These are phyloP conservation scores for Galerucella pusilla DNA, from an alignment of 2,888 invertebrate species.

Conservation along the genomic window DNA sequence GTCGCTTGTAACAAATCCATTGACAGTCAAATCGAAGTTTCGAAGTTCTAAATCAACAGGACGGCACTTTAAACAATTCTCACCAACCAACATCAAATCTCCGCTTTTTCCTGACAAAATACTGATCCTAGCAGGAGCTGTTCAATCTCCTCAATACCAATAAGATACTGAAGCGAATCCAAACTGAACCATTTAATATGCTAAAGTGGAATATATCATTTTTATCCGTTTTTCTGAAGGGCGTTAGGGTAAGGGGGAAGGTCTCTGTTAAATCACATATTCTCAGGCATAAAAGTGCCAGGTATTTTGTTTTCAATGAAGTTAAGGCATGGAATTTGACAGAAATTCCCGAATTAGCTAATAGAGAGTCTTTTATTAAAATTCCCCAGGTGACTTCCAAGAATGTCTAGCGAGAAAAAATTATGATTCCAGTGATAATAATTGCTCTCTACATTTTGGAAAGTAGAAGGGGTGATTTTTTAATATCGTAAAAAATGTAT, in stretches of 20 bases:
- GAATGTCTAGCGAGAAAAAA: not conserved
- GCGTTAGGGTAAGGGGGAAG: not conserved
- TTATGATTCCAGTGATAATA: not conserved
- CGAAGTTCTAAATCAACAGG: too few species aligned
- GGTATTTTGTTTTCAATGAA: not conserved
- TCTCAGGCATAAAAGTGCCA: not conserved
- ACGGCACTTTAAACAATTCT: too few species aligned
- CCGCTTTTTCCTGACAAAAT: too few species aligned
- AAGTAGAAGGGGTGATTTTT: not conserved
- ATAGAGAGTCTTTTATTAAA: not conserved
- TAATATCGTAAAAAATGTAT: not conserved
- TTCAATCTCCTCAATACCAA: too few species aligned
- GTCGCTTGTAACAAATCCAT: too few species aligned
- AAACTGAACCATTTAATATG: too few species aligned
- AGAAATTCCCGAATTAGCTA: not conserved
- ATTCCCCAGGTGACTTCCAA: not conserved
- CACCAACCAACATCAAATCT: too few species aligned
- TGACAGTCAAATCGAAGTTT: too few species aligned
- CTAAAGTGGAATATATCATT: too few species aligned
- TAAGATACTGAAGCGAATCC: too few species aligned
- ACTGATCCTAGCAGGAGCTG: too few species aligned
- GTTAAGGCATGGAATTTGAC: not conserved
- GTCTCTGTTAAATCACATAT: not conserved
- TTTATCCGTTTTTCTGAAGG: too few species aligned
- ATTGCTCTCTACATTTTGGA: not conserved